Base-by-base conservation (phyloP, 2,888 invertebrate species). In the Hipparchia semele region DNA sequence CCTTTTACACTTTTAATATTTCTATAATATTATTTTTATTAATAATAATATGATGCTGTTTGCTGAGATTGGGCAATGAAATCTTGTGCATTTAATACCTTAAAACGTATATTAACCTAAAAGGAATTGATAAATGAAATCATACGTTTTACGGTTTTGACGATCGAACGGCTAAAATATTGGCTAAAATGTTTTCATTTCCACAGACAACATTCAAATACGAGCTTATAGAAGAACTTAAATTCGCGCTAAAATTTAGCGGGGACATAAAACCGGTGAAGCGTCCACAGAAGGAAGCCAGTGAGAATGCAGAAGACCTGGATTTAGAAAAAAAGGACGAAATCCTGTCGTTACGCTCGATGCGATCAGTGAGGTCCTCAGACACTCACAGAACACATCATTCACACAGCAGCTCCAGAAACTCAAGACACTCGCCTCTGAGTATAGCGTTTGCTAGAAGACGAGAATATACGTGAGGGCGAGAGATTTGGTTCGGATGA, bases 231-330 rank as follows among this genome's bases (percentile, higher is more conserved):
- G 94, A 95, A 79, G 96, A 97, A 82, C 78, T 96, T 56, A 95
- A 94, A 80, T 96, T 96, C 81, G 95, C 95, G 3, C 79, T 96
- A 0, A 94, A 94, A 75, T 96, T 96, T 81, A 95, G 94, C 75
- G 95, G 95, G 4, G 95, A 94, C 64, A 92, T 95, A 0, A 96
- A 96, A 80, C 95, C 95, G 1, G 94, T 95, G 2, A 90, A 91
- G 65, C 89, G 94, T 39, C 87, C 87, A 3, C 80, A 83, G 46
- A 90, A 87, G 60, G 82, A 84, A 0, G 54, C 33, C 7, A 79
- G 75, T 1, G 90, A 87, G 0, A 87, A 86, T 3, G 86, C 84
- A n/a, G 90, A 92, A 77, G 84, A 85, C 0, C 76, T 91, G 0
- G 88, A 87, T 23, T 74, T 82, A 67, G 87, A 92, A 77, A 87